These are phyloP conservation scores for Argopecten irradians DNA, from an alignment of 1,140 invertebrate species.

Conservation along the genomic window DNA sequence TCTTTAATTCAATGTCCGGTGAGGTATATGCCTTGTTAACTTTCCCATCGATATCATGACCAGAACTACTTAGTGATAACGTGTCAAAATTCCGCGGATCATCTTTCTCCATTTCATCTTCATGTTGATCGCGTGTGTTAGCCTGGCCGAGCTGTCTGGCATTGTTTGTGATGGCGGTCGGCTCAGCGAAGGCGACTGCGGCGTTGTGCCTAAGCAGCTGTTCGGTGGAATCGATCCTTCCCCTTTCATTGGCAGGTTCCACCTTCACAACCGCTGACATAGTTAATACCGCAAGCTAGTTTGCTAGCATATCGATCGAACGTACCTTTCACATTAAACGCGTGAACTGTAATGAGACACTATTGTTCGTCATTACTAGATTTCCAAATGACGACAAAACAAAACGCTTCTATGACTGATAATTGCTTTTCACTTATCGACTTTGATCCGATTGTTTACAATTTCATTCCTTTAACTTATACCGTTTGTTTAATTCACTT, in stretches of 20 bases:
- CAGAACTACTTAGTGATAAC: conserved; percentile 37
- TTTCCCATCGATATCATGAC: conserved; percentile 50
- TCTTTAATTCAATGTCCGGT: conserved; percentile 58
- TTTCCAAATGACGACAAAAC: not conserved
- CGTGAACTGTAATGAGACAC: not conserved
- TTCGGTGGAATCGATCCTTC: conserved; percentile 61
- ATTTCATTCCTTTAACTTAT: not conserved
- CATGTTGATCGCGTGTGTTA: conserved; percentile 46
- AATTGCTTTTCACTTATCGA: not conserved
- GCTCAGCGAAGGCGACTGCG: conserved; percentile 49
- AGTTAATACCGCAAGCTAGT: conserved; percentile 39
- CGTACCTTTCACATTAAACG: conserved; percentile 8
- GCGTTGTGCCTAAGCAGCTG: conserved; percentile 51
- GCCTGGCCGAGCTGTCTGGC: conserved; percentile 29
- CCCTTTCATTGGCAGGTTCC: conserved; percentile 61
- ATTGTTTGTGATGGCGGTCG: conserved; percentile 46
- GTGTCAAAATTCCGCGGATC: conserved; percentile 38
- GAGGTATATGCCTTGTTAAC: conserved; percentile 60
- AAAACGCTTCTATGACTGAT: not conserved
- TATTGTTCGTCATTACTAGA: not conserved
- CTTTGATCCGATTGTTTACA: not conserved
- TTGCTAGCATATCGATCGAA: not conserved
- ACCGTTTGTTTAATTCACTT: not conserved
- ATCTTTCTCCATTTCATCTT: conserved; percentile 36
- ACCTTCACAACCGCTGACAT: conserved; percentile 59